phyloP scores from a whole-genome alignment of 1,140 invertebrate species.

The Bombus breviceps region DNA sequence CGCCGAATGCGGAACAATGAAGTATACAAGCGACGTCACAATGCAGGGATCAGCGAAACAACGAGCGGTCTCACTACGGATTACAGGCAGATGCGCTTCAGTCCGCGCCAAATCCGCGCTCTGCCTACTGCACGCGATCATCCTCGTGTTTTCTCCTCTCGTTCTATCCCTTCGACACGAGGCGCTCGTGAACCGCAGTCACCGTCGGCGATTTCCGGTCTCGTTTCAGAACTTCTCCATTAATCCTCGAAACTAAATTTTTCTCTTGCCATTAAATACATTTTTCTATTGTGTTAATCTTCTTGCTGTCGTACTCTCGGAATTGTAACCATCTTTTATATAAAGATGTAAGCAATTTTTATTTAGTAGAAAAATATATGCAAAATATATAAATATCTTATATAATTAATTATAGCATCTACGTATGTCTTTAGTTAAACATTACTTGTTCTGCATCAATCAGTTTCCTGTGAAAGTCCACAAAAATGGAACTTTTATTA shows the following conservation, averaged over 20 bases:
- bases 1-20: conserved; percentile 68
- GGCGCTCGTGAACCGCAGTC: conserved; percentile 8
- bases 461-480: too few species aligned
- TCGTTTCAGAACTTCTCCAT: not conserved
- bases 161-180: not conserved
- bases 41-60: conserved; percentile 80
- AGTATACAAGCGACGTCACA: conserved; percentile 74
- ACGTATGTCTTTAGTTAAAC: too few species aligned
- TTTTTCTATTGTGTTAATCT: not conserved
- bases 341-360: not conserved
- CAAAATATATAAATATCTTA: not conserved
- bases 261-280: not conserved
- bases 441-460: too few species aligned
- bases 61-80: conserved; percentile 80
- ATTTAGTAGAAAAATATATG: not conserved
- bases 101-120: conserved; percentile 55
- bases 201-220: conserved; percentile 1
- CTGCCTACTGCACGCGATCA: conserved; percentile 56
- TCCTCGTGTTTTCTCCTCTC: conserved; percentile 30
- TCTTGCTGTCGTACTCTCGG: not conserved
- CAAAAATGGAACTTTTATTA: too few species aligned
- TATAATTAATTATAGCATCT: too few species aligned
- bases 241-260: not conserved
- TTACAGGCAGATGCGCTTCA: conserved; percentile 79
- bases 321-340: not conserved